These are phyloP conservation scores for Bubo bubo DNA, from an alignment of 2,113 vertebrate species.

Conservation along the genomic window DNA sequence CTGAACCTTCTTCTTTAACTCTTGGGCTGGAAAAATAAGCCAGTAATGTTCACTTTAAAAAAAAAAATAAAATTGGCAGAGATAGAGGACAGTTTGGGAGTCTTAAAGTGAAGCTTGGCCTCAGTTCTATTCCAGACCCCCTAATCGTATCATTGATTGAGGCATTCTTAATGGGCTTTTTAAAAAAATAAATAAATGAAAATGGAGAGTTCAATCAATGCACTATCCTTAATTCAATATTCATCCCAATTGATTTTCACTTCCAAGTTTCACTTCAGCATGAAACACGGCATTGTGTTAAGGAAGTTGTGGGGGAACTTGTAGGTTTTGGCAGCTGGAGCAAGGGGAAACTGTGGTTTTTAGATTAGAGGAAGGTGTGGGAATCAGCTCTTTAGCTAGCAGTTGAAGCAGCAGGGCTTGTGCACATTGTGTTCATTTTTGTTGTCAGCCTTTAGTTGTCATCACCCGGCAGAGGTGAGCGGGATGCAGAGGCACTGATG, in stretches of 20 bases:
- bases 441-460: not conserved
- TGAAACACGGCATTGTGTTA: conserved; percentile 25
- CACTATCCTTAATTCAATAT: conserved; percentile 28
- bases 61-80: not conserved
- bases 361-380: conserved; percentile 61
- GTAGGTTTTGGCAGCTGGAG: conserved; percentile 57
- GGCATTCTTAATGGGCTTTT: not conserved
- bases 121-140: not conserved
- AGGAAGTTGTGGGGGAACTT: conserved; percentile 49
- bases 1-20: not conserved
- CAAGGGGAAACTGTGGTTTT: conserved; percentile 57
- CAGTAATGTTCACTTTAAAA: not conserved
- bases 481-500: not conserved
- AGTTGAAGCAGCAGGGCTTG: not conserved
- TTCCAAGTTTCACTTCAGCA: conserved; percentile 19
- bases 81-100: not conserved
- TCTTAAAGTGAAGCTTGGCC: not conserved
- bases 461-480: not conserved
- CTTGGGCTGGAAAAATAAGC: not conserved
- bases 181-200: not conserved
- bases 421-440: fast-evolving
- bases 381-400: conserved; percentile 1
- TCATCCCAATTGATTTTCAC: conserved; percentile 31
- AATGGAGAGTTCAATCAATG: not conserved
- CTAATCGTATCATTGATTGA: not conserved